Percentiles rank a stretch among this genome's conserved stretches.
phyloP scores from a whole-genome alignment of 2,888 invertebrate species.

The Leptopilina myrica region DNA sequence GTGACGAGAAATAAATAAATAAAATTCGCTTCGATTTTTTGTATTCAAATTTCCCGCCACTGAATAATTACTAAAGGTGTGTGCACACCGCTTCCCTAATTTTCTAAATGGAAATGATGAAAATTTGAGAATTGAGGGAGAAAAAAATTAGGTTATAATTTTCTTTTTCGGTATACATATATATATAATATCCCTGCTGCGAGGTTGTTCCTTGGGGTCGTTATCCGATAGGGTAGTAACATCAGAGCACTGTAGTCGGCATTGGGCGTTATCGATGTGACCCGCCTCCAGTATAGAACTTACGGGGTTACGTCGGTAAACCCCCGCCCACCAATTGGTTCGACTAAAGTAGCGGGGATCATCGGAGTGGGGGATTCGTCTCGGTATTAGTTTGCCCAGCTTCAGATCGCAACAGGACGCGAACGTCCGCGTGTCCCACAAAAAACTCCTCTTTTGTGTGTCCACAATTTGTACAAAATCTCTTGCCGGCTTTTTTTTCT shows the following conservation, averaged over 20 bases:
- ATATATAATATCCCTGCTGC: no score
- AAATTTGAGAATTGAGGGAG: no score
- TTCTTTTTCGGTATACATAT: no score
- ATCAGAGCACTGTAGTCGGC: conserved; percentile 41
- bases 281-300: conserved; percentile 39
- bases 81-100: no score
- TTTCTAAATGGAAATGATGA: no score
- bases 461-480: neutral
- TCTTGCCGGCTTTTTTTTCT: neutral
- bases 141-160: no score
- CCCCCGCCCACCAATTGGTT: conserved; percentile 42
- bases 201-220: conserved; percentile 55
- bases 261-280: conserved; percentile 46
- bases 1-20: no score
- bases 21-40: no score
- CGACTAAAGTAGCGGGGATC: conserved; percentile 22
- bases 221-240: conserved; percentile 60
- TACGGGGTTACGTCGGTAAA: conserved; percentile 3
- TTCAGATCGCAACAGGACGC: conserved; percentile 50
- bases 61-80: no score
- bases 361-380: conserved; percentile 10
- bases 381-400: conserved; percentile 3
- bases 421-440: conserved; percentile 46
- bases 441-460: neutral
- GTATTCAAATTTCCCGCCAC: no score